Conservation (phyloP, 2,797 vertebrate species). For the Mastacembelus armatus region DNA sequence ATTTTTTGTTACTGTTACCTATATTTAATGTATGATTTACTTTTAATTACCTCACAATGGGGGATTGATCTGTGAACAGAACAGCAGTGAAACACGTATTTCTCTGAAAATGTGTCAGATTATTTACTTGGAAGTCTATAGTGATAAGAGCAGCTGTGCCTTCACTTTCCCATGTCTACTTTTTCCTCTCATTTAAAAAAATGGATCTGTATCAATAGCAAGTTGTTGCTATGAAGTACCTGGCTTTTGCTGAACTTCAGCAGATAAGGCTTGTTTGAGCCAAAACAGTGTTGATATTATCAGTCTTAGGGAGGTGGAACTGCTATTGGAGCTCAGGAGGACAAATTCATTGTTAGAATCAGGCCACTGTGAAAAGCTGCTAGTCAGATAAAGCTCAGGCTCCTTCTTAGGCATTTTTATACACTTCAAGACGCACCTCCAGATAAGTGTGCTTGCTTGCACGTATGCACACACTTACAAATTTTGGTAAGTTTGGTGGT, state of each 20-base stretch:
- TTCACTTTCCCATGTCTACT: slow-evolving; percentile 7
- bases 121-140: slow-evolving; percentile 10
- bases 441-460: background rate
- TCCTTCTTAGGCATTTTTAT: slow-evolving; percentile 19
- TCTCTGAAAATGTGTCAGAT: background rate
- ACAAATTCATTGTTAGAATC: slow-evolving; percentile 46
- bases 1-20: no score
- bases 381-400: slow-evolving; percentile 50
- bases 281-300: slow-evolving; percentile 44
- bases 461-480: slow-evolving; percentile 3
- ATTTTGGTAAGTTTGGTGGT: slow-evolving; percentile 38
- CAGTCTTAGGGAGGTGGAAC: slow-evolving; percentile 28
- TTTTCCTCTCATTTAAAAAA: slow-evolving; percentile 21
- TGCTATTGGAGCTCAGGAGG: slow-evolving; percentile 23
- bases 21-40: no score
- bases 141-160: slow-evolving; percentile 28
- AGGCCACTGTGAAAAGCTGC: slow-evolving; percentile 44
- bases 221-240: slow-evolving; percentile 18
- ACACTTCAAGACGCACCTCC: background rate
- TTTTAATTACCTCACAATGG: no score
- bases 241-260: slow-evolving; percentile 40
- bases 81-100: slow-evolving; percentile 13
- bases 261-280: slow-evolving; percentile 46
- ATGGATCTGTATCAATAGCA: slow-evolving; percentile 35
- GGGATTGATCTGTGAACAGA: background rate